A percentile compares a stretch with the other conserved stretches of the same genome.
These are phyloP conservation scores for Phalacrocorax aristotelis DNA, from an alignment of 2,113 vertebrate species.

Conservation along the genomic window DNA sequence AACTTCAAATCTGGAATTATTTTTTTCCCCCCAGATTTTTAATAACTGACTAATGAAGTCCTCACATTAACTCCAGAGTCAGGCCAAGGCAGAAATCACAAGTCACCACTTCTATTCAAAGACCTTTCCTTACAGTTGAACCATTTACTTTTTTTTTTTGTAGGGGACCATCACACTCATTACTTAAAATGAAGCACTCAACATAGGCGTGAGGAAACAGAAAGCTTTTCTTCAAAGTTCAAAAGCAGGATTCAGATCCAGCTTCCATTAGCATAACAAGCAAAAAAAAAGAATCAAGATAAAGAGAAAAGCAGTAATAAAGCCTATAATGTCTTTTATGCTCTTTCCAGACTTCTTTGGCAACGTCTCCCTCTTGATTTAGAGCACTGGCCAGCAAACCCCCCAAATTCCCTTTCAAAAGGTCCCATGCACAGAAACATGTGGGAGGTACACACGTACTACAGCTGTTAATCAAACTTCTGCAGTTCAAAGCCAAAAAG, in stretches of 20 bases:
- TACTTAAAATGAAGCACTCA: neutral
- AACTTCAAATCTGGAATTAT: neutral
- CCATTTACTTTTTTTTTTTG: neutral
- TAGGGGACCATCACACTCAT: neutral
- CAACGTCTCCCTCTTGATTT: neutral
- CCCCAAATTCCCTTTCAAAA: neutral
- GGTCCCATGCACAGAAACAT: neutral
- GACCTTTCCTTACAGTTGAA: neutral
- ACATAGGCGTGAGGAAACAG: neutral
- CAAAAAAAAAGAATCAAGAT: neutral
- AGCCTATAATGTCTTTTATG: rapidly evolving
- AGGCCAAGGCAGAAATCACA: neutral
- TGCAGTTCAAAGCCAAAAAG: neutral
- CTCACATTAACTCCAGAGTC: neutral
- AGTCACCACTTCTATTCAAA: neutral
- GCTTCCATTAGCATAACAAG: neutral
- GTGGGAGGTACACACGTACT: neutral
- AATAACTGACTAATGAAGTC: neutral
- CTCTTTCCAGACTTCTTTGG: neutral
- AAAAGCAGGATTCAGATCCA: neutral
- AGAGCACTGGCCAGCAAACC: neutral
- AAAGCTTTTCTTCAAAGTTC: neutral
- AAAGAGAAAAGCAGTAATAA: neutral
- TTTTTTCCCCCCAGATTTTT: neutral
- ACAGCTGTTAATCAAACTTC: neutral